Evolutionary conservation across 2,888 invertebrate genomes (phyloP).

Genomic region (Unio pictorum): DNA sequence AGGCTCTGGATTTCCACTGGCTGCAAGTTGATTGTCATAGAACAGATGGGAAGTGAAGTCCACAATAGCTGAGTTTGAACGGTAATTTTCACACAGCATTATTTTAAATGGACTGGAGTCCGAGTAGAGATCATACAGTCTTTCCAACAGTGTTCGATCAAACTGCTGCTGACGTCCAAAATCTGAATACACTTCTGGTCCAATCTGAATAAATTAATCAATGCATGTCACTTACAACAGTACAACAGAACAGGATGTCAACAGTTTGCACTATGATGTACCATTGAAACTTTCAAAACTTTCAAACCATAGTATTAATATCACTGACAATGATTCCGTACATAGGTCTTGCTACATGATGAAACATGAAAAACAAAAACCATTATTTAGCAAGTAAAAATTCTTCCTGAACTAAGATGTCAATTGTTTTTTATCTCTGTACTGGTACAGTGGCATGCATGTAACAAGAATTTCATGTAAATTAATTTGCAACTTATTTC

Average conservation of each 20-base stretch:
- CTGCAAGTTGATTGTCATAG: slow-evolving; percentile 83
- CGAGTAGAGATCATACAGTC: slow-evolving; percentile 85
- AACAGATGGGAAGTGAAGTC: slow-evolving; percentile 86
- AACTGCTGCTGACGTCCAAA: slow-evolving; percentile 71
- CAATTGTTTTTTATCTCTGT: no score
- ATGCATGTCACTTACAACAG: not conserved
- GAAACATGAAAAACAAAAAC: no score
- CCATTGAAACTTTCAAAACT: no score
- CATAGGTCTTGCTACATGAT: no score
- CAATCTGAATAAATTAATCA: slow-evolving; percentile 74
- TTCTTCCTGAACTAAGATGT: no score
- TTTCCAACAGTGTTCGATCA: slow-evolving; percentile 81
- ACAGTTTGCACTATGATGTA: not conserved
- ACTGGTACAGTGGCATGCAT: no score
- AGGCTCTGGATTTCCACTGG: slow-evolving; percentile 81
- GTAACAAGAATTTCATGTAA: no score
- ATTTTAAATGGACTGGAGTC: slow-evolving; percentile 84
- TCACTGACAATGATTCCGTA: no score
- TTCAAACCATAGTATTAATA: no score
- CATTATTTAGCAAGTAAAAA: no score
- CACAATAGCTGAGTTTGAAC: slow-evolving; percentile 86
- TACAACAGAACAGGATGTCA: not conserved
- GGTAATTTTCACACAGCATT: slow-evolving; percentile 85
- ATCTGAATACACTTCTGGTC: slow-evolving; percentile 84
- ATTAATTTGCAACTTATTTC: no score